Percentiles rank a stretch among this genome's conserved stretches.
These are phyloP conservation scores for Pristionchus entomophagus DNA, from an alignment of 2,888 invertebrate genomes.

Conservation along the genomic window DNA sequence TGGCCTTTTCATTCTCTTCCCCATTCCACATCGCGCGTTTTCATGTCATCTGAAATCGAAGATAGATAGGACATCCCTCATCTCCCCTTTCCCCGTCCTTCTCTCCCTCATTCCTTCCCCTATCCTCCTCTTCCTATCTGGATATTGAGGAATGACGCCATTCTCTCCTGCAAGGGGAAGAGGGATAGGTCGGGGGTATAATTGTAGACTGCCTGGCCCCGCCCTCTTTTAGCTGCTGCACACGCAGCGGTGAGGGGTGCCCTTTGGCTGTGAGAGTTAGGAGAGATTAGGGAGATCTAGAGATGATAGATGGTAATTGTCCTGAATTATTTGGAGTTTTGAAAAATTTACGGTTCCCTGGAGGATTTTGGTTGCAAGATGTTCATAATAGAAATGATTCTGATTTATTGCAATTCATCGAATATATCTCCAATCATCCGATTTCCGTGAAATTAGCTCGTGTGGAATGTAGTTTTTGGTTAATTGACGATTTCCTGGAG, in stretches of 20 bases:
- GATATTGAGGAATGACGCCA: not conserved
- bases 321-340: not conserved
- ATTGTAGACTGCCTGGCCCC: not conserved
- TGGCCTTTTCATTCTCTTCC: not conserved
- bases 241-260: not conserved
- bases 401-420: not conserved
- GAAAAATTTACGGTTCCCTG: not conserved
- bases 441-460: not conserved
- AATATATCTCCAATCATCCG: not conserved
- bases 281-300: not conserved
- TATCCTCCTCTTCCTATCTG: conserved; percentile 3
- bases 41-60: not conserved
- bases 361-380: not conserved
- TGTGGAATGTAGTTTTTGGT: not conserved
- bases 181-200: not conserved
- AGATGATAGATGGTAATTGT: no score
- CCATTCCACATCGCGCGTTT: conserved; percentile 11
- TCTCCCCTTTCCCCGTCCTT: not conserved
- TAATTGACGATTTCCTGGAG: no score
- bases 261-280: not conserved
- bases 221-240: not conserved
- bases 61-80: conserved; percentile 14
- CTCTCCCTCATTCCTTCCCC: not conserved
- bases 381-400: not conserved
- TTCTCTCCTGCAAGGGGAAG: not conserved